Conservation (phyloP, 2,113 vertebrate species). For the Loxodonta africana region DNA sequence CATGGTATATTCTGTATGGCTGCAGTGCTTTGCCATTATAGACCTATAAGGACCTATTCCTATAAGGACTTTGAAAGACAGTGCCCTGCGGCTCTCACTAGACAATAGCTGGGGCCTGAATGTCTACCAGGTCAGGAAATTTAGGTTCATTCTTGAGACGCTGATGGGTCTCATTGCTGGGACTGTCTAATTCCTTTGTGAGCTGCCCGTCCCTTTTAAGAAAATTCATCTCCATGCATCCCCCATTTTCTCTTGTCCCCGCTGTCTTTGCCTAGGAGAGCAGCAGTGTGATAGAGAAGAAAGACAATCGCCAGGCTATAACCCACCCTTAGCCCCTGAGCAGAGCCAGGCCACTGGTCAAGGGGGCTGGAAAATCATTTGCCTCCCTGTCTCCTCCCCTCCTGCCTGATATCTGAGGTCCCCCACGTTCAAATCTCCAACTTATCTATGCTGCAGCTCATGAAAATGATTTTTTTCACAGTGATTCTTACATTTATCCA, state of each 20-base stretch:
- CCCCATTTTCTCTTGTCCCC: neutral
- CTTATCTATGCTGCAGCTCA: neutral
- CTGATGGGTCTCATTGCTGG: neutral
- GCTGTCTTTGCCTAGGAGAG: neutral
- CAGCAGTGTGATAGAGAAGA: neutral
- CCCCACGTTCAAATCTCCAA: neutral
- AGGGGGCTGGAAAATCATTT: neutral
- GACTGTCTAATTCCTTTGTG: neutral
- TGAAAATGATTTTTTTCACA: neutral
- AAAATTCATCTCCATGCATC: neutral
- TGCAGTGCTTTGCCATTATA: neutral
- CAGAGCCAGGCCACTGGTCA: neutral
- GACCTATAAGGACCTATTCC: neutral
- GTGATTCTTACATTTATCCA: neutral
- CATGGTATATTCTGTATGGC: rapidly evolving
- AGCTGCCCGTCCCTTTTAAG: neutral
- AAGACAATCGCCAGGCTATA: neutral
- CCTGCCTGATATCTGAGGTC: neutral
- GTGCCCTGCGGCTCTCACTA: neutral
- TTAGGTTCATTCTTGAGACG: neutral
- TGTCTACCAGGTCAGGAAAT: neutral
- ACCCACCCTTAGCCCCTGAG: neutral
- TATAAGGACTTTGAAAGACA: neutral
- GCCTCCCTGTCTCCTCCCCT: neutral
- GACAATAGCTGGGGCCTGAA: neutral